Conservation (phyloP, 2,113 vertebrate species). For the Oncorhynchus nerka region DNA sequence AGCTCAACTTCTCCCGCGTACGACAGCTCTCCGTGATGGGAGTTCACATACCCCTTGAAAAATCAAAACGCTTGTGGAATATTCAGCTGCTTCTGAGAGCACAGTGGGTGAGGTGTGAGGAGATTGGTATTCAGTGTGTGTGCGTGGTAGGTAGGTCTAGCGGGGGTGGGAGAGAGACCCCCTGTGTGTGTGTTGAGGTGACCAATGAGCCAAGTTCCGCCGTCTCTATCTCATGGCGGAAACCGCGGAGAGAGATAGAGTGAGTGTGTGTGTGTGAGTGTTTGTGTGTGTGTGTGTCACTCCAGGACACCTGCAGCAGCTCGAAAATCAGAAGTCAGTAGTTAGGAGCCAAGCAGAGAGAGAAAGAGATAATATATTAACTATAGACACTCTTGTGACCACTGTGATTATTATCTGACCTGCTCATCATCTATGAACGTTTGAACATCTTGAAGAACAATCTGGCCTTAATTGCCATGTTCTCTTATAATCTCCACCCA, state of each 20-base stretch:
- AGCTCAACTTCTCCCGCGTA: conserved; percentile 59
- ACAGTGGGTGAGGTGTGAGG: conserved; percentile 36
- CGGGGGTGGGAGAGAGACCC: conserved; percentile 31
- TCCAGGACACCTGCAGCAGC: neutral
- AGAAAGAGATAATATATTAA: conserved; percentile 56
- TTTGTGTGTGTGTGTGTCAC: neutral
- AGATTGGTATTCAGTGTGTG: conserved; percentile 12
- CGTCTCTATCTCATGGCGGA: conserved; percentile 41
- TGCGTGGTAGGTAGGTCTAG: neutral
- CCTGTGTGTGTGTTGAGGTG: conserved; percentile 33
- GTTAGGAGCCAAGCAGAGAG: conserved; percentile 56
- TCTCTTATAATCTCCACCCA: too few species aligned
- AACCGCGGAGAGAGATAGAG: conserved; percentile 15
- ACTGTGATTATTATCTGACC: too few species aligned
- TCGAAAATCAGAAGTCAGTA: conserved; percentile 7
- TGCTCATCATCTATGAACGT: too few species aligned
- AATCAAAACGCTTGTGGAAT: conserved; percentile 67
- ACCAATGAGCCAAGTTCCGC: conserved; percentile 53
- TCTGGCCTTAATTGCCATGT: too few species aligned
- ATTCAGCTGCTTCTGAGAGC: conserved; percentile 59
- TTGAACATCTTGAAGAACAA: too few species aligned
- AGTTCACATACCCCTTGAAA: conserved; percentile 65
- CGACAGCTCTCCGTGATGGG: conserved; percentile 44
- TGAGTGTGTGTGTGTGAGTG: neutral
- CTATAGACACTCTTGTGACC: conserved; percentile 30